Conservation (phyloP, 2,113 vertebrate species). For the Lutjanus erythropterus region DNA sequence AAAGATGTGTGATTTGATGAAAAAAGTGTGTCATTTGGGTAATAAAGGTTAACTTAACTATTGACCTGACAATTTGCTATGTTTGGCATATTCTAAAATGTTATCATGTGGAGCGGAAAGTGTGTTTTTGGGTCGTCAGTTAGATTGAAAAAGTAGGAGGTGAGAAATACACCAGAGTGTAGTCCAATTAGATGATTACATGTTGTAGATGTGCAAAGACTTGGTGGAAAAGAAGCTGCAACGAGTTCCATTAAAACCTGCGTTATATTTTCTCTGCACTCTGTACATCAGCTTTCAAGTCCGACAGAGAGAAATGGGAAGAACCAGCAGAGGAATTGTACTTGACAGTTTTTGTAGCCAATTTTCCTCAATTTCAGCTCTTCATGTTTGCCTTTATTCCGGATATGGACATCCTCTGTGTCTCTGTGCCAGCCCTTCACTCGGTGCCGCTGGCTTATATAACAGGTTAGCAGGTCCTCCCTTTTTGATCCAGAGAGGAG, state of each 20-base stretch:
- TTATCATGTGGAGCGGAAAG: conserved; percentile 18
- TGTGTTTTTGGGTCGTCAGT: conserved; percentile 58
- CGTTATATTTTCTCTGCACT: conserved; percentile 14
- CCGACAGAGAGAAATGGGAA: conserved; percentile 6
- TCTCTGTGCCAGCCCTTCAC: conserved; percentile 17
- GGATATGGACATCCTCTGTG: conserved; percentile 22
- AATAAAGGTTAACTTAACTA: not conserved
- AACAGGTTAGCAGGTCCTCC: conserved; percentile 46
- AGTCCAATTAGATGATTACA: conserved; percentile 54
- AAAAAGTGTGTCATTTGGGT: not conserved
- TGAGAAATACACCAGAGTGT: conserved; percentile 48
- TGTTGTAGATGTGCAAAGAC: conserved; percentile 4
- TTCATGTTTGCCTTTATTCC: conserved; percentile 21
- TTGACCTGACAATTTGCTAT: conserved; percentile 29
- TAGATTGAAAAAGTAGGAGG: conserved; percentile 48
- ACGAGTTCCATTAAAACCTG: conserved; percentile 29
- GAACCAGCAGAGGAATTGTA: conserved; percentile 4
- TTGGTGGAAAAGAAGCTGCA: conserved; percentile 14
- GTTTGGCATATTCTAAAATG: conserved; percentile 35
- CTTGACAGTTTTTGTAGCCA: conserved; percentile 34
- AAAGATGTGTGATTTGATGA: not conserved
- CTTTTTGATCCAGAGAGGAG: conserved; percentile 23
- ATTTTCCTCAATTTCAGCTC: conserved; percentile 41
- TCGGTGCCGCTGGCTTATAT: conserved; percentile 33
- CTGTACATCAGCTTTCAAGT: conserved; percentile 23